Evolutionary conservation across 2,113 vertebrate species (phyloP), one percentile per base, ranked within the genome.

Genomic region (Ciconia maguari): DNA sequence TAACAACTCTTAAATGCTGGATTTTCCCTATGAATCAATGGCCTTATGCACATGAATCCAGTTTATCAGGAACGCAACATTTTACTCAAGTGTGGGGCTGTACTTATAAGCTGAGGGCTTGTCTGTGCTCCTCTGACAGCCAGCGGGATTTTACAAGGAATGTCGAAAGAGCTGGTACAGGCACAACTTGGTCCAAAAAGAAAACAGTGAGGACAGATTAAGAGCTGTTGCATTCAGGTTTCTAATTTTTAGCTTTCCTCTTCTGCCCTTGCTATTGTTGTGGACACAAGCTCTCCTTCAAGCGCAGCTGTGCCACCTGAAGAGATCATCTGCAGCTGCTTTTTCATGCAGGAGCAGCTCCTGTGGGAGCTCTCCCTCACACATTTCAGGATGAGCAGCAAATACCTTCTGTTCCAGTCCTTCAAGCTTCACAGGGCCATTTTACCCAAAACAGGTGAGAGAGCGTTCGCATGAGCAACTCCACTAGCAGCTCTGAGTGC

Each of bases 271-370:
- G 46, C 10, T 69, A 2, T 36, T 77, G 22, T 5, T 74, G 36
- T 51, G 66, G 78, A 42, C 74, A 48, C 3, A 46, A 3, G 9
- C 15, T 83, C 32, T 90, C 25, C 29, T 84, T 13, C 62, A 75
- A 85, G 78, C 24, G 4, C 92, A 95, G 96, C 90, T 96, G 78
- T 70, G 78, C 34, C 66, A 91, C 87, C 91, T 72, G 57, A 69
- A 79, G 65, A 74, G 36, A 95, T 55, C 32, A 52, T 84, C 65
- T 46, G 70, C 83, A 84, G 69, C 65, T 93, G 87, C 36, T 89
- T 89, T 84, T 36, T 87, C 44, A 57, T 41, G 48, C 78, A 70
- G 44, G 18, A 95, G 46, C 29, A n/a, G 49, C 30, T 80, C 94
- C 68, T 26, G 1, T 18, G 75, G 62, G 93, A 93, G 9, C 7